Conservation (phyloP, 1,140 invertebrate genomes). For the Diuraphis noxia region DNA sequence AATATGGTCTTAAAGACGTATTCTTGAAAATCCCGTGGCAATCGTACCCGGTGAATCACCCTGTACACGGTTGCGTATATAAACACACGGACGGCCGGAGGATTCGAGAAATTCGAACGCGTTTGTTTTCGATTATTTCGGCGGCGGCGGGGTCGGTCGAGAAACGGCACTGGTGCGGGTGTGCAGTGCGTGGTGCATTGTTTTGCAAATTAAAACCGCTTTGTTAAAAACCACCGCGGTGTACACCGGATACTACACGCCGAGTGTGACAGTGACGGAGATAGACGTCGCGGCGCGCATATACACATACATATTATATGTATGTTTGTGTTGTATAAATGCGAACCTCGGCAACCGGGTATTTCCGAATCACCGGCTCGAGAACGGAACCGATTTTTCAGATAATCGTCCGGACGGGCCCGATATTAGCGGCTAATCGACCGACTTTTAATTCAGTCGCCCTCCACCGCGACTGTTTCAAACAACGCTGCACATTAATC, state of each 20-base stretch:
- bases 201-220: conserved; percentile 39
- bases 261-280: neutral
- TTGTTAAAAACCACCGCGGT: conserved; percentile 4
- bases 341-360: neutral
- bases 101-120: neutral
- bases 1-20: no score
- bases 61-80: neutral
- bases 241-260: neutral
- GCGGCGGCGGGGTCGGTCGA: neutral
- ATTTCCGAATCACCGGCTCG: conserved; percentile 42
- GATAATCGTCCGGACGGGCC: conserved; percentile 49
- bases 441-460: conserved; percentile 48
- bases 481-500: conserved; percentile 35
- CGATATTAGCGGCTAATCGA: conserved; percentile 42
- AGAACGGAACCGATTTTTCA: conserved; percentile 50
- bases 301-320: neutral
- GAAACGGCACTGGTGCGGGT: neutral
- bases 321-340: neutral
- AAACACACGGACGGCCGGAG: neutral
- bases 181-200: neutral
- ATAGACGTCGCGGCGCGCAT: neutral
- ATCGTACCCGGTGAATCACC: no score
- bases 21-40: no score
- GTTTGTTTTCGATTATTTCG: neutral
- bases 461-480: neutral